Evolutionary conservation across 2,797 vertebrate species (phyloP).

Genomic region (Fratercula arctica): DNA sequence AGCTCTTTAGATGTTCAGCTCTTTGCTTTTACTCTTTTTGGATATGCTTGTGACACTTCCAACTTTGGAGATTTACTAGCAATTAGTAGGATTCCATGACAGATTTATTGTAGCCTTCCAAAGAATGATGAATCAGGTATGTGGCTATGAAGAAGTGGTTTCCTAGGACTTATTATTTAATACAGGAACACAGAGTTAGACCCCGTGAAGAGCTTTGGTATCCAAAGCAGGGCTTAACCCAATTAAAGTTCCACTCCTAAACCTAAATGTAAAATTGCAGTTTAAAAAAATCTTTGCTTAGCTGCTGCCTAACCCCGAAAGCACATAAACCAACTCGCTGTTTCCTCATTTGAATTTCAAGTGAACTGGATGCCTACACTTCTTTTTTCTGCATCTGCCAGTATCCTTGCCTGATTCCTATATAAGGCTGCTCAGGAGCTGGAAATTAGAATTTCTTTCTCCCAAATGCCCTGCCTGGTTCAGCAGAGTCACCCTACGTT

Average conservation of each 20-base stretch:
- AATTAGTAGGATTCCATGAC: constrained; percentile 53
- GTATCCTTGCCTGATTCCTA: not conserved
- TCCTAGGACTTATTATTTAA: not conserved
- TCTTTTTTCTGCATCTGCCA: not conserved
- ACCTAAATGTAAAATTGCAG: not conserved
- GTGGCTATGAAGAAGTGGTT: not conserved
- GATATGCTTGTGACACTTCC: constrained; percentile 40
- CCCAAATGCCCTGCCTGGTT: not conserved
- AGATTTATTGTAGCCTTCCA: constrained; percentile 62
- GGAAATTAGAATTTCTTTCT: not conserved
- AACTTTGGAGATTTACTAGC: constrained; percentile 61
- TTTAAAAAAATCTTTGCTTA: not conserved
- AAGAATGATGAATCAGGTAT: constrained; percentile 51
- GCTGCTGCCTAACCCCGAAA: constrained; percentile 37
- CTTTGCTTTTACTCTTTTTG: constrained; percentile 26
- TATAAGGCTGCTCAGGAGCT: not conserved
- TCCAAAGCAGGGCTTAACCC: constrained; percentile 30
- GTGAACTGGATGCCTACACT: not conserved
- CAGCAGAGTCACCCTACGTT: not conserved
- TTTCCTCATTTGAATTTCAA: constrained; percentile 37
- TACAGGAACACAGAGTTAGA: not conserved
- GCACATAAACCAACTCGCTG: not conserved
- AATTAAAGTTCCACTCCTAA: constrained; percentile 13
- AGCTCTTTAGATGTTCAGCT: constrained; percentile 8
- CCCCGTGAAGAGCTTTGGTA: not conserved